Conservation (phyloP, 2,113 vertebrate species). For the Mus musculus region DNA sequence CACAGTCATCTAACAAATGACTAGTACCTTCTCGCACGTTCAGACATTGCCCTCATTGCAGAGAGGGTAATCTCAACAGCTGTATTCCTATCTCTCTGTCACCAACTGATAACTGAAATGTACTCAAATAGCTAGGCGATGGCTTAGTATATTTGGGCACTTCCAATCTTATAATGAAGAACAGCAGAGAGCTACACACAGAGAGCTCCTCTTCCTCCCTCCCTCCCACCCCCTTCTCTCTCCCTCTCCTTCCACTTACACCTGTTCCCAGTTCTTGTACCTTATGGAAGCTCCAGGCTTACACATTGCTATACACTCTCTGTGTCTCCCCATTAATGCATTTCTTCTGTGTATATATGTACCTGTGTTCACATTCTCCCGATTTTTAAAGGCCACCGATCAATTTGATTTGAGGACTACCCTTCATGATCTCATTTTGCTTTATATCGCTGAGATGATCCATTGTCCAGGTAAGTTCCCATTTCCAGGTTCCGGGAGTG, state of each 20-base stretch:
- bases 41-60: background rate
- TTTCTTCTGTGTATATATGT: background rate
- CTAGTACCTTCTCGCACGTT: background rate
- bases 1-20: too few species aligned
- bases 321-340: accelerated
- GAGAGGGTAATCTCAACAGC: background rate
- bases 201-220: too few species aligned
- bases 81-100: background rate
- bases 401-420: background rate
- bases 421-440: background rate
- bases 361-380: background rate
- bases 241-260: background rate
- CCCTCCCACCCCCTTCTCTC: background rate
- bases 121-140: background rate
- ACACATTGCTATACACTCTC: background rate
- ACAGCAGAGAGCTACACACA: background rate
- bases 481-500: background rate
- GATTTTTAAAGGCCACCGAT: background rate
- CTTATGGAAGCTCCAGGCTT: background rate
- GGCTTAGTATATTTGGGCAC: background rate
- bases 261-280: background rate
- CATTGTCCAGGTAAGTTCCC: background rate
- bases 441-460: background rate
- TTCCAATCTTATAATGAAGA: background rate
- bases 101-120: background rate